Evolutionary conservation across 1,140 invertebrate genomes (phyloP), one percentile per base, ranked within the genome.

Genomic region (Drosophila virilis): DNA sequence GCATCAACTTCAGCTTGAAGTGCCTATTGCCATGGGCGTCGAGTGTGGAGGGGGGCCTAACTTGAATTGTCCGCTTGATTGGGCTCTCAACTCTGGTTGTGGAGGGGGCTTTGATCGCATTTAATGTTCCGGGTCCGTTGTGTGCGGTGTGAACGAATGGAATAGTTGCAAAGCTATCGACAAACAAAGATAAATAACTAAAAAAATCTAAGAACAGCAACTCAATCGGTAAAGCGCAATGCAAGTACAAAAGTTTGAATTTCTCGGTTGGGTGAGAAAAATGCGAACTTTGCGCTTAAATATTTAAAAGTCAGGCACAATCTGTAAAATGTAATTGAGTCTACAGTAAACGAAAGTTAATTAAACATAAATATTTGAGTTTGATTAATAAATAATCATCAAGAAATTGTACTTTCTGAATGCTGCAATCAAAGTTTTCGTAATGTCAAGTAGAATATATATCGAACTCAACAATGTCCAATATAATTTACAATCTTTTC

Each of bases 51-150:
- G 32, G 42, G 22, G 38, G 9, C n/a, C 45, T 48, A 72, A 13
- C 42, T 65, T 59, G 58, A 79, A 81, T 78, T 81, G 79, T 75
- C 74, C 79, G 67, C 80, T 83, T 83, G 80, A 79, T 76, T 80
- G 78, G 42, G 59, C 48, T 48, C 57, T 45, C 57, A 8, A 46
- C 32, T 58, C 17, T 1, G 22, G 5, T 1, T 17, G 10, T 8
- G 37, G 38, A 8, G 8, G 37, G 15, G 15, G 52, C 1, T 28
- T 5, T 28, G 22, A 28, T 28, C 22, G 4, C 5, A 6, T 42
- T n/a, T 52, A 15, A 12, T 55, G 37, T 55, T 40, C 52, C 52
- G 37, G 8, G 8, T 55, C 32, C 13, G 12, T 38, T 54, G 51
- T 54, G n/a, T 13, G 33, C 5, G 1, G n/a, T n/a, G n/a, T n/a